Percentiles rank a stretch among this genome's conserved stretches.
Conservation (phyloP, 1,140 invertebrate genomes). For the Drosophila biarmipes region DNA sequence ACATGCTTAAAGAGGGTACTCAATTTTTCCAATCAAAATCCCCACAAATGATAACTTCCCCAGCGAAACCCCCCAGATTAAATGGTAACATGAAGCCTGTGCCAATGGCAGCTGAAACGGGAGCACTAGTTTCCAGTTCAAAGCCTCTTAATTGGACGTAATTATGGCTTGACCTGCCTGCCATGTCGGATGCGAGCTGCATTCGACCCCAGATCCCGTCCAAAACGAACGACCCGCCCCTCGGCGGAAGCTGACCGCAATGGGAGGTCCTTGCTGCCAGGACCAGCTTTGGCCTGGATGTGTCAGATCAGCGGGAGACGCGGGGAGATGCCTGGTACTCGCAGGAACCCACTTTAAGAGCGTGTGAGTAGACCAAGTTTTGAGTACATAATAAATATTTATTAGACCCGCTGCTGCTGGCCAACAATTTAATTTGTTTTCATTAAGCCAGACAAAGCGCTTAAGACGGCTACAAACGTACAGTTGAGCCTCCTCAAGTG, state of each 20-base stretch:
- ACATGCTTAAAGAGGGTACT: no score
- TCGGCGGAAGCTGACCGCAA: slow-evolving; percentile 31
- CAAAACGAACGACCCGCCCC: neutral
- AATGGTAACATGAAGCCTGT: neutral
- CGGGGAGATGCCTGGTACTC: neutral
- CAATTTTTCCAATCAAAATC: neutral
- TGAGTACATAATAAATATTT: slow-evolving; percentile 72
- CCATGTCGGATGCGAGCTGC: slow-evolving; percentile 38
- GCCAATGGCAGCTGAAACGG: slow-evolving; percentile 2
- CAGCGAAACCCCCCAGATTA: slow-evolving; percentile 4
- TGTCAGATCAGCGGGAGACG: slow-evolving; percentile 12
- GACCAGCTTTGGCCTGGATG: slow-evolving; percentile 18
- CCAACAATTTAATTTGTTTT: slow-evolving; percentile 81
- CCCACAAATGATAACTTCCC: neutral
- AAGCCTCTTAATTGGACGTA: slow-evolving; percentile 39
- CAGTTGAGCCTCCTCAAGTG: slow-evolving; percentile 1
- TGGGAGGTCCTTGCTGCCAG: slow-evolving; percentile 21
- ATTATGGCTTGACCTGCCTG: slow-evolving; percentile 31
- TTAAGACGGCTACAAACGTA: slow-evolving; percentile 57
- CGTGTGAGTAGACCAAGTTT: slow-evolving; percentile 10
- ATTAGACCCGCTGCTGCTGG: slow-evolving; percentile 57
- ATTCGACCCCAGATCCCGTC: slow-evolving; percentile 9
- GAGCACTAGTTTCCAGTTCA: slow-evolving; percentile 23
- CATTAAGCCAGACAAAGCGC: slow-evolving; percentile 71
- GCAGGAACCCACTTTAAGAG: slow-evolving; percentile 11